Base-by-base conservation (phyloP, 2,113 vertebrate genomes). In the Azemiops feae region DNA sequence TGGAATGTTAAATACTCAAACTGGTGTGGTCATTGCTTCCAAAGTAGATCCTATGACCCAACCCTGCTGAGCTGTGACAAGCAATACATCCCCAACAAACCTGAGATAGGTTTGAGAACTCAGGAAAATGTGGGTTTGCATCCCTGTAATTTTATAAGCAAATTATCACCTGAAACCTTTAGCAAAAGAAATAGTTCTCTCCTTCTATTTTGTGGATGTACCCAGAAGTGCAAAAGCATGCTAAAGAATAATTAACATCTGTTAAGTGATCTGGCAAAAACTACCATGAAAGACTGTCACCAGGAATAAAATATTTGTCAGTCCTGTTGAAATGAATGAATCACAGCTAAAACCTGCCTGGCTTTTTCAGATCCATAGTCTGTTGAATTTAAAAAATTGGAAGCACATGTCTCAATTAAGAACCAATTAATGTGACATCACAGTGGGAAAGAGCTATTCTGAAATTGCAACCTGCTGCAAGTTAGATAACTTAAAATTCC, bases 351-450 rank as follows among this genome's bases (percentile, higher is more conserved):
- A 94, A 92, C 96, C 94, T 93, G 92, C 94, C 90, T 95, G 91
- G 94, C 92, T 94, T 95, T 89, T 95, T 89, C 87, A 85, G 92
- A 96, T 97, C 96, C 96, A 95, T 92, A 95, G 93, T 96, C 96
- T 95, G 93, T 95, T 97, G 94, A 90, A 94, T 97, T 97, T 96
- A 96, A 95, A 96, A 97, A 98, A 98, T 91, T 96, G 92, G 94
- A 97, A 97, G 93, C 0, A 55, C 95, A 95, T 95, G 95, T 94
- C 96, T 97, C 96, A 96, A 96, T 97, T 97, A 97, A 96, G 96
- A 97, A 96, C 92, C 94, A 97, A 97, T 97, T 97, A 97, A 96
- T 95, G 94, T 96, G 96, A 97, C 95, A 94, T 97, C 97, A 96
- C 93, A 96, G 93, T 95, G 94, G 92, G 96, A 96, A 95, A 96